Evolutionary conservation across 1,140 invertebrate genomes (phyloP), one percentile per base, ranked within the genome.

Genomic region (Drosophila asahinai): DNA sequence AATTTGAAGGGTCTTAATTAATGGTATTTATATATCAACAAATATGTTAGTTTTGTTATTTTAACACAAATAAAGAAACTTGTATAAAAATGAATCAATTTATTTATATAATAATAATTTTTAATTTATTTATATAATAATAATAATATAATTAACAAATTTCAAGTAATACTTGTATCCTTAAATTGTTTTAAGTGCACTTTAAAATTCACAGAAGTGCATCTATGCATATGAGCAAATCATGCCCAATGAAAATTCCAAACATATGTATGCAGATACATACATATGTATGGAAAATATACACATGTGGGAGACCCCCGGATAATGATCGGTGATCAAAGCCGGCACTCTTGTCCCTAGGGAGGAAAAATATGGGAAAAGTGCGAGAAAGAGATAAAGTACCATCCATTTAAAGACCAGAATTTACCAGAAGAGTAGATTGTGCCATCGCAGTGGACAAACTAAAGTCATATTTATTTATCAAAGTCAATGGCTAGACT

Each of bases 401-500:
- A 14, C 11, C 15, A 62, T 19, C 17, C 14, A 43, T 43, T 61
- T 17, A 55, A 11, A 45, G 27, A 45, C 48, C 36, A 40, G 45
- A 71, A 55, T 43, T 15, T 59, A 33, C 45, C 25, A n/a, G 30
- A 47, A 51, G 47, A 14, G 30, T 40, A 51, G 47, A 61, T 73
- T 61, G 40, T 33, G 68, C 36, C 45, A 36, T n/a, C 58, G 6
- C 19, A 75, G n/a, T 43, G 52, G 27, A 22, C 54, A 33, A 52
- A 33, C 61, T 45, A 47, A 60, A 67, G 72, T 67, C 54, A 76
- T 49, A 76, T 67, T 59, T 66, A 77, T 76, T 66, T 77, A 67
- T 77, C 72, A 77, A 77, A 76, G 59, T 57, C 60, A 76, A 77
- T 77, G 62, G 40, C 61, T 55, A 58, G 52, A 51, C 71, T 57